Evolutionary conservation across 2,113 vertebrate species (phyloP), one percentile per base, ranked within the genome.

Genomic region (Tor tambroides): DNA sequence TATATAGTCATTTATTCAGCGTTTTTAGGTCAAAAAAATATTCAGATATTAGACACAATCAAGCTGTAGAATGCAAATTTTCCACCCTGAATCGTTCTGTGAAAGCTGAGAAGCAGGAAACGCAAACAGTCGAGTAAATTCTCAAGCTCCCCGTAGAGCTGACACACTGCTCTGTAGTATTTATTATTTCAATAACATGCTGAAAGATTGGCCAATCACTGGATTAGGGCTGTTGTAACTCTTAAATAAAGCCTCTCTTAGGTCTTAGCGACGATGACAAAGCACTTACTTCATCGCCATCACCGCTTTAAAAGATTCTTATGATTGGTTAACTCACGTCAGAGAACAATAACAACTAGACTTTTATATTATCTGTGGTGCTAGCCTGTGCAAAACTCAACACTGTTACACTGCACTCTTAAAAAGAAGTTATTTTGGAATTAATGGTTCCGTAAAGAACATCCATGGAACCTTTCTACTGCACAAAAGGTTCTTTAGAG

Each of bases 121-220:
- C 86, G 91, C 88, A 87, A 91, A 43, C 56, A 71, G 30, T 11
- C 28, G 61, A 86, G 63, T 85, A 89, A 85, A 89, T 90, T 84
- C 63, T 77, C 65, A 17, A 15, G 81, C 32, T 87, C 81, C 84
- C 84, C 78, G 46, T 74, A 69, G 89, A 89, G 87, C 86, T 63
- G 80, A 85, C 71, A 89, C 79, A 67, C 85, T 80, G 87, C 76
- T 80, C 65, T 51, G 61, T 65, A 88, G 76, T 91, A 89, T 91
- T 90, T 89, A 91, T 86, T 85, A 89, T 91, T 89, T 86, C 71
- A 90, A 89, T 91, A 90, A 86, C 56, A 80, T 82, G 80, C 79
- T 87, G 72, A 86, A 88, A 85, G 88, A 77, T 38, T 76, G 79
- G 28, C 72, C 61, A 85, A 90, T 89, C 91, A 79, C 79, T 74